Evolutionary conservation across 1,140 invertebrate genomes (phyloP), one percentile per base, ranked within the genome.

Genomic region (Temnothorax nylanderi): DNA sequence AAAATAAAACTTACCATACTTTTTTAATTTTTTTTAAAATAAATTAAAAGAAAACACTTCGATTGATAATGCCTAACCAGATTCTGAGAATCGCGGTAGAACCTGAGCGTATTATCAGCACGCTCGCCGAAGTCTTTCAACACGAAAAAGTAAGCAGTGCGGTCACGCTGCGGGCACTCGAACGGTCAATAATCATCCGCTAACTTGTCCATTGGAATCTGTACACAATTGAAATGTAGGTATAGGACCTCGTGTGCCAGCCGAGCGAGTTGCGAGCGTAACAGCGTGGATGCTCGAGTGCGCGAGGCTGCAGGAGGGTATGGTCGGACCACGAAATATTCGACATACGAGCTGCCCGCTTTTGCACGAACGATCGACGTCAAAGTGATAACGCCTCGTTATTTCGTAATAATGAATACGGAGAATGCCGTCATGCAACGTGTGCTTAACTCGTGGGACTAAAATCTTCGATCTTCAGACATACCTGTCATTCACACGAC

Each of bases 321-420:
- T 95, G 94, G 91, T 95, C 26, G 95, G 95, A 2, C 94, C 95
- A 6, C 91, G 95, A 77, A 95, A 95, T 89, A 87, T 95, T 3
- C 91, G 95, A 3, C 95, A 95, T 54, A 89, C 93, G 8, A 91
- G 95, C 3, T 95, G 95, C 88, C 95, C 95, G 13, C 88, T 93
- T 21, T 74, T 95, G 8, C 93, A 94, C 13, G 88, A 87, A 60
- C 89, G 87, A 85, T 72, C 78, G 44, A 77, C 49, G 41, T 87
- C 78, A 37, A 69, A 80, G 47, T 90, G 85, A 88, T 72, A 37
- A 62, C 13, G 51, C n/a, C 18, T 47, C 2, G 3, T 76, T 37
- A 10, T 64, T 56, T 56, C 3, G 10, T 8, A 37, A 71, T 11
- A 80, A 54, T 49, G 11, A 5, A 47, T 18, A 74, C 32, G 13